Conservation (phyloP, 2,797 vertebrate genomes). For the Argyrosomus regius region DNA sequence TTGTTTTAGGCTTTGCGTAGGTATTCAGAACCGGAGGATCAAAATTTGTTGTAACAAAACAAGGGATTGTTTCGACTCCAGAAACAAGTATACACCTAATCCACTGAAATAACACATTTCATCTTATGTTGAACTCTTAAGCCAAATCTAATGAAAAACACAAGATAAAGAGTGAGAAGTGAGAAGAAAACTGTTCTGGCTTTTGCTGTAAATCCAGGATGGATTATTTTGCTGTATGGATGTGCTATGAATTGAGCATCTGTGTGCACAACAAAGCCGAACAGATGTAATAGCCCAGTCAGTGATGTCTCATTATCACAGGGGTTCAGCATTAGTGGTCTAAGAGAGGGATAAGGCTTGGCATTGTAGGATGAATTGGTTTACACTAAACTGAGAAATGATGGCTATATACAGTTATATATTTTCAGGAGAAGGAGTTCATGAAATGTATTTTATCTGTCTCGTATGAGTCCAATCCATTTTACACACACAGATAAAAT, state of each 20-base stretch:
- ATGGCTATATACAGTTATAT: background rate
- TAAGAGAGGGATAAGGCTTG: background rate
- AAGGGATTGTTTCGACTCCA: conserved; percentile 44
- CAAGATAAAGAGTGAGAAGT: conserved; percentile 39
- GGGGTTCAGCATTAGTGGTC: conserved; percentile 10
- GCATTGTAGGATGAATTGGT: background rate
- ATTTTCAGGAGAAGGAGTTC: background rate
- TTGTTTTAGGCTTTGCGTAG: conserved; percentile 34
- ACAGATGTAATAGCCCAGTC: conserved; percentile 11
- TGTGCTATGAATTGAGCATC: conserved; percentile 24
- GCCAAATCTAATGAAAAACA: conserved; percentile 66
- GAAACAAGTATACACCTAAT: conserved; percentile 49
- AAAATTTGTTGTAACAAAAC: conserved; percentile 38
- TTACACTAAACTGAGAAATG: background rate
- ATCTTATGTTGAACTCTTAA: conserved; percentile 50
- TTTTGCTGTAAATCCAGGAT: conserved; percentile 33
- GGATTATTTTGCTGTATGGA: conserved; percentile 34
- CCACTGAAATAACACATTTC: conserved; percentile 28
- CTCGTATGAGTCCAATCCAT: background rate
- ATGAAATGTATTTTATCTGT: background rate
- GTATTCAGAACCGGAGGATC: conserved; percentile 20
- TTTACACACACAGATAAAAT: background rate
- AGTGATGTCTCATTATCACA: conserved; percentile 61
- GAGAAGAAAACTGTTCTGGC: conserved; percentile 38
- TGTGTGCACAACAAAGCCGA: conserved; percentile 15